These are phyloP conservation scores for Danionella cerebrum DNA, from an alignment of 2,113 vertebrate genomes.

Conservation along the genomic window DNA sequence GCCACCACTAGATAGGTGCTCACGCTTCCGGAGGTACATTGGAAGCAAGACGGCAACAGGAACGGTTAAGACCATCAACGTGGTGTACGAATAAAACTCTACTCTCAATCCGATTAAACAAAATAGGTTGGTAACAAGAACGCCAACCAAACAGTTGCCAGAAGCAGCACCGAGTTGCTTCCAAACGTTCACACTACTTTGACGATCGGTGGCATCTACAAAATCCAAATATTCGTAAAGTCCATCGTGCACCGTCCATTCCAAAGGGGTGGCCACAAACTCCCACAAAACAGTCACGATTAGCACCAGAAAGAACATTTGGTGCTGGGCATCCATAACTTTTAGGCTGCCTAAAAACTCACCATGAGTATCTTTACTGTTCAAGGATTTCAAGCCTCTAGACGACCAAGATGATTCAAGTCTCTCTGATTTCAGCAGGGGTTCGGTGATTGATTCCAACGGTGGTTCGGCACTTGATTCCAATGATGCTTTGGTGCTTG, in stretches of 20 bases:
- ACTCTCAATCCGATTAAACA: slow-evolving; percentile 57
- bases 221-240: slow-evolving; percentile 83
- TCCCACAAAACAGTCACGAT: slow-evolving; percentile 68
- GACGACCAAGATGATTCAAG: too few relatives aligned
- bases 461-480: too few relatives aligned
- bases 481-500: too few relatives aligned
- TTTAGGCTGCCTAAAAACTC: slow-evolving; percentile 54
- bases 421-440: too few relatives aligned
- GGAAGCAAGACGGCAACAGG: slow-evolving; percentile 61
- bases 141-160: slow-evolving; percentile 57
- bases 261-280: slow-evolving; percentile 58
- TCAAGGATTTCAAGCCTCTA: slow-evolving; percentile 35
- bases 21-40: slow-evolving; percentile 50
- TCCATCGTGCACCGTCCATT: slow-evolving; percentile 71
- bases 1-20: slow-evolving; percentile 34
- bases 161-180: slow-evolving; percentile 57
- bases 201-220: slow-evolving; percentile 71
- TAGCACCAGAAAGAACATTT: slow-evolving; percentile 70
- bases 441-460: too few relatives aligned
- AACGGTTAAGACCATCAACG: slow-evolving; percentile 45
- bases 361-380: not conserved
- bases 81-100: slow-evolving; percentile 70
- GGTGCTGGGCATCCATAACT: slow-evolving; percentile 52
- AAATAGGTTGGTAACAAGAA: slow-evolving; percentile 63
- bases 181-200: slow-evolving; percentile 63